Evolutionary conservation across 2,113 vertebrate genomes (phyloP), one percentile per base, ranked within the genome.

Genomic region (Carassius auratus): DNA sequence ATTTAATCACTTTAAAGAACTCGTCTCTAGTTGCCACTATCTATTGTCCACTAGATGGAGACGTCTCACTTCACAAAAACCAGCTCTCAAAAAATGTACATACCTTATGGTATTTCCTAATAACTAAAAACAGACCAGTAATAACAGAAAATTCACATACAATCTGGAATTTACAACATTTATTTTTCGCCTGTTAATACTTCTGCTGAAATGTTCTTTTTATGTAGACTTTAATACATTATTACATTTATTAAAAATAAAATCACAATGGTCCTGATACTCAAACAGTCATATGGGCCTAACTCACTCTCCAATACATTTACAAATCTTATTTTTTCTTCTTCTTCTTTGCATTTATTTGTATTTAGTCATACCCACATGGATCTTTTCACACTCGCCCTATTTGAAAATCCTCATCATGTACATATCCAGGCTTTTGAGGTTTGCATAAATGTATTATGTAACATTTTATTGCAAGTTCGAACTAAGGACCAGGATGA

Each of bases 31-130:
- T 4, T 4, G 26, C 52, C 76, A 21, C 14, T 50, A 42, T 64
- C 45, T 30, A 10, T 30, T 76, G 42, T 75, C 83, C 88, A 75
- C 84, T 38, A 85, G 88, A 50, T 89, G 86, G 79, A 45, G 52
- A 59, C 42, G 12, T 79, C 13, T 33, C 59, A 64, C 21, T 64
- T 17, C 36, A 62, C 26, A 61, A 4, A 79, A 45, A n/a, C 57
- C 4, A 33, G 33, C 21, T 36, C 10, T 62, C 26, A 19, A 30
- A 55, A 52, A 55, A 45, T 8, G 3, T 15, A 55, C 7, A 14
- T 76, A 8, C 19, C 12, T 5, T 15, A n/a, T 8, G 3, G 8
- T 19, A 8, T 73, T 50, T 50, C 23, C 1, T 75, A 69, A 64
- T 64, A 30, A 36, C 30, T 68, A 17, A 68, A 36, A 15, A 14